Evolutionary conservation across 1,140 invertebrate genomes (phyloP), one percentile per base, ranked within the genome.

Genomic region (Aphelenchoides avenae): DNA sequence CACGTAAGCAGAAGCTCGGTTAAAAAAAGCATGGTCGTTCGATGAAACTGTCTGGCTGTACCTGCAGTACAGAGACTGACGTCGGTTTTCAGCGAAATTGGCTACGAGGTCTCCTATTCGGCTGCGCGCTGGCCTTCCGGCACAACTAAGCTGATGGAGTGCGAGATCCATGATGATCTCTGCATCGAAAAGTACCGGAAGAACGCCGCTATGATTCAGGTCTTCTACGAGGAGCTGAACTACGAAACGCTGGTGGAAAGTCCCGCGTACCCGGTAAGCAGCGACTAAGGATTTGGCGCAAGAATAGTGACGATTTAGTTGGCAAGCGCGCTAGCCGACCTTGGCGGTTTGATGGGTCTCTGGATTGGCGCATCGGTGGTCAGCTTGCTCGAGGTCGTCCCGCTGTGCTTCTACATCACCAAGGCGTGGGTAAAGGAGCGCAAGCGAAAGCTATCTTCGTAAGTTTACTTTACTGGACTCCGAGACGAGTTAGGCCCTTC

Each of bases 131-230:
- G 73, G 73, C 73, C 73, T 2, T 76, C 73, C 0, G 73, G 74
- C 36, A 75, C 73, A 18, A 65, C 73, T 9, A 72, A 75, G 67
- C 44, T 72, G 6, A 62, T 64, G 47, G 73, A 75, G 57, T 75
- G 73, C 26, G 55, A 66, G n/a, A 54, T 66, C 11, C 52, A 37
- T 24, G 74, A 75, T 48, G 63, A 69, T 22, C 37, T 77, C 27
- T 75, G 73, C 44, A 54, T 75, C 49, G 74, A 77, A 42, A 77
- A 75, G 34, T 75, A 75, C 34, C 46, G 74, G 30, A 70, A 61
- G 42, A 75, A 75, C 37, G 74, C 73, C 7, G 73, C 73, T n/a
- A 77, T 75, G 73, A 66, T 75, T 18, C 73, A 75, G 58, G 66
- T 75, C 9, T 75, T 75, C 44, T 75, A 75, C 44, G 73, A 75